Evolutionary conservation across 92 coral and sea anemone species (phyloP).

Genomic region (Galaxea fascicularis): DNA sequence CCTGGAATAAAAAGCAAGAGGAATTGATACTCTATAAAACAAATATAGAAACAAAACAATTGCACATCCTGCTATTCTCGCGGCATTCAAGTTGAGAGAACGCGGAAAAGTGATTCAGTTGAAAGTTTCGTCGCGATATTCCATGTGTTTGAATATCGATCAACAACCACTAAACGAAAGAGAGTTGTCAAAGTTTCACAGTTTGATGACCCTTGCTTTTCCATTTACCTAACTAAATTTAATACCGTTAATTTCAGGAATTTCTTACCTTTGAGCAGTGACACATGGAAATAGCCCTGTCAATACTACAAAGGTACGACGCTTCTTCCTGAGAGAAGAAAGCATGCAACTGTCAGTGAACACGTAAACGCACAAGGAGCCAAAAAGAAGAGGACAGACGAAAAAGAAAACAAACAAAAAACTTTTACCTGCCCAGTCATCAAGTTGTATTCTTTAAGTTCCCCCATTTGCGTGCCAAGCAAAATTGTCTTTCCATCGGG

Average conservation of each 20-base stretch:
- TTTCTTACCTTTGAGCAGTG: constrained; percentile 81
- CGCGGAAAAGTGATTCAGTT: no score
- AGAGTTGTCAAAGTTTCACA: background rate
- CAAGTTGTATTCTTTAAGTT: constrained; percentile 81
- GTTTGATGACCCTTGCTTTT: background rate
- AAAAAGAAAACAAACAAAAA: no score
- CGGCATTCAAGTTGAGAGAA: no score
- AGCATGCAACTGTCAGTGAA: background rate
- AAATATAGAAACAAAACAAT: background rate
- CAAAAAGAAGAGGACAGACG: background rate
- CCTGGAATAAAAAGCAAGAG: constrained; percentile 50
- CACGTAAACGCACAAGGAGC: background rate
- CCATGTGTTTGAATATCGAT: no score
- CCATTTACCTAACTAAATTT: no score
- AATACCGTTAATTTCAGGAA: no score
- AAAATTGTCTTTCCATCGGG: constrained; percentile 84
- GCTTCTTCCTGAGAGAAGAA: constrained; percentile 73
- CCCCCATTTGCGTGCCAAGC: constrained; percentile 94
- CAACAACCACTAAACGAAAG: no score
- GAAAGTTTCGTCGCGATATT: no score
- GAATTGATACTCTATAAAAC: background rate
- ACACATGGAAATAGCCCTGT: constrained; percentile 88
- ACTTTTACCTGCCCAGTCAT: constrained; percentile 89
- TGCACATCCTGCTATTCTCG: no score
- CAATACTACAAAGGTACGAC: constrained; percentile 71